These are phyloP conservation scores for Diplazon laetatorius DNA, from an alignment of 2,888 invertebrate genomes.

Conservation along the genomic window DNA sequence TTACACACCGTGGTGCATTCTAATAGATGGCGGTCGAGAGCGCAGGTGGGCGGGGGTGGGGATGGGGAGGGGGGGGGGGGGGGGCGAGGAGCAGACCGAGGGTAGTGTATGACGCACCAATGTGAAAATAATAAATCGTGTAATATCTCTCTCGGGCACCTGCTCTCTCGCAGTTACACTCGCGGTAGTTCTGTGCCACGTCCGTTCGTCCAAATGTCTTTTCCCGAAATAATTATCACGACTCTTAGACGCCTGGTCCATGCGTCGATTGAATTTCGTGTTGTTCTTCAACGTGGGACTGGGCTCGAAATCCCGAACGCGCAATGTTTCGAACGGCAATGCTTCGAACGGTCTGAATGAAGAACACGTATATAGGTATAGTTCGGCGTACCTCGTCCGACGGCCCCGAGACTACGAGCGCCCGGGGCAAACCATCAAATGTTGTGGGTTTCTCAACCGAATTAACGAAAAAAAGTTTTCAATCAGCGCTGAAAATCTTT, in stretches of 20 bases:
- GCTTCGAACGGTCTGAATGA: no score
- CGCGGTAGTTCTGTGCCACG: neutral
- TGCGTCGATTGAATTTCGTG: neutral
- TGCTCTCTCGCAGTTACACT: slow-evolving; percentile 20
- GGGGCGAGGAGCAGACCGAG: neutral
- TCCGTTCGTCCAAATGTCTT: neutral
- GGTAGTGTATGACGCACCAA: slow-evolving; percentile 24
- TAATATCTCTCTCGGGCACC: slow-evolving; percentile 38
- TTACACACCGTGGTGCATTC: neutral
- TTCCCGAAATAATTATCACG: slow-evolving; percentile 38
- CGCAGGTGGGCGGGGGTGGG: no score
- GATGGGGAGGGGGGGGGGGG: no score
- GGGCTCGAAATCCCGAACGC: no score
- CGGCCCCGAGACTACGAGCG: no score
- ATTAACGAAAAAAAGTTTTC: no score
- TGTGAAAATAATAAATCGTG: slow-evolving; percentile 45
- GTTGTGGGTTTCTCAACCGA: no score
- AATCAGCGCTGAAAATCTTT: no score
- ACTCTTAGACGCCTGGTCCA: neutral
- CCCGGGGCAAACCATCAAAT: no score
- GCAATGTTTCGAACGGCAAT: no score
- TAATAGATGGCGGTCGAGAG: neutral
- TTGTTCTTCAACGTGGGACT: neutral
- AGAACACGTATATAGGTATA: no score
- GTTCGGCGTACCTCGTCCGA: no score